Evolutionary conservation across 2,113 vertebrate species (phyloP), one percentile per base, ranked within the genome.

Genomic region (Ascaphus truei): DNA sequence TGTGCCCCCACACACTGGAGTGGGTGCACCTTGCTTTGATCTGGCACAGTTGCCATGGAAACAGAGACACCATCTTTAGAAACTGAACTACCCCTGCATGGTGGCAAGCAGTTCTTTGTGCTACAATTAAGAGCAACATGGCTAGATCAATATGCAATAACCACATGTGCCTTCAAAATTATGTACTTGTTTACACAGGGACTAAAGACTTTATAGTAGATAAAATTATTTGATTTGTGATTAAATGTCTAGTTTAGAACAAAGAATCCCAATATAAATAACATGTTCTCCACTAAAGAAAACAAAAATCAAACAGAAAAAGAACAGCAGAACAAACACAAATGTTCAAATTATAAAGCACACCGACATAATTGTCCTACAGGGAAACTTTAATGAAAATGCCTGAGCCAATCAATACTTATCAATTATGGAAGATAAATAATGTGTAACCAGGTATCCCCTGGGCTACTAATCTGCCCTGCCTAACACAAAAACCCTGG

Each of bases 1-100:
- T 61, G 56, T 71, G 67, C 67, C 57, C 67, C 67, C 67, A 61
- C 67, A 71, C 45, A 39, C 23, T 43, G 29, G 67, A 29, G 67
- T 71, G 67, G 67, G 67, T 71, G 67, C 56, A 60, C 47, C 57
- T 66, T 66, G 50, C 48, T 25, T 71, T 71, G 57, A 60, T 71
- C 56, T 36, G 60, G 67, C 51, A 61, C 31, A 39, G 56, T 61
- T 25, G 26, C 47, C 45, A 61, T 41, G 18, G 67, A 52, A 71
- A 71, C 63, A 43, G 34, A 16, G 36, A 66, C 25, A 56, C 12
- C 57, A 61, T 61, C 57, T 57, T 48, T 61, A 47, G 67, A 71
- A 69, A 61, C 57, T 29, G 56, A 51, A 26, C 9, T 61, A 50
- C 57, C 67, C 56, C 56, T 71, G 67, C 67, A 61, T 45, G 16